Percentiles rank a stretch among this genome's conserved stretches.
These are phyloP conservation scores for Leptodactylus fallax DNA, from an alignment of 2,797 vertebrate species.

Conservation along the genomic window DNA sequence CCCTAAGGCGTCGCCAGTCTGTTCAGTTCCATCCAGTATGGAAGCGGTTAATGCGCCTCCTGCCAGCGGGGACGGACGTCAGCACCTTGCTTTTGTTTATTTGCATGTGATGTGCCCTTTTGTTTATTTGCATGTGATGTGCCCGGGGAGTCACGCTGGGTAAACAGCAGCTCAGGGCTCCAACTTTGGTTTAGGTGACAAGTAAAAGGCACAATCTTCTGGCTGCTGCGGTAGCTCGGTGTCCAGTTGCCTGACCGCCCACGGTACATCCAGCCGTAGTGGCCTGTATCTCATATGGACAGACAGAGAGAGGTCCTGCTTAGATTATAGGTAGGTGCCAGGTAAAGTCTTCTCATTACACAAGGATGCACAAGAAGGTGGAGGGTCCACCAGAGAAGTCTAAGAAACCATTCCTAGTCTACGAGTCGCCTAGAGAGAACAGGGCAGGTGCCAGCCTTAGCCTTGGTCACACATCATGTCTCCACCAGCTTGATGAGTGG, in stretches of 20 bases:
- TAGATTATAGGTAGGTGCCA: background rate
- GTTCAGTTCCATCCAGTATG: background rate
- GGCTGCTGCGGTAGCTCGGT: background rate
- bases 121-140: no score
- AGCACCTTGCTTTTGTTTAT: background rate
- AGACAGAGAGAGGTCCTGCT: background rate
- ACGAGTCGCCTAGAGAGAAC: background rate
- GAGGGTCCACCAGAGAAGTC: background rate
- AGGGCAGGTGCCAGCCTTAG: background rate
- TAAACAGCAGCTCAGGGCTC: background rate
- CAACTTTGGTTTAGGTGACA: constrained; percentile 17
- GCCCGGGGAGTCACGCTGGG: background rate
- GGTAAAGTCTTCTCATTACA: background rate
- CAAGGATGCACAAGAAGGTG: background rate
- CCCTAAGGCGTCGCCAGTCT: background rate
- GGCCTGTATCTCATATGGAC: background rate
- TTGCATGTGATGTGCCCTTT: no score
- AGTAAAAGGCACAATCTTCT: constrained; percentile 6
- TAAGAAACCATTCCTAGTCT: background rate
- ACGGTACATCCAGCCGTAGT: background rate
- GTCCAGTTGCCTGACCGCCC: background rate
- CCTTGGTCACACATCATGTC: constrained; percentile 72
- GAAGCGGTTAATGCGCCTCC: background rate
- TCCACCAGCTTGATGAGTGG: constrained; percentile 95
- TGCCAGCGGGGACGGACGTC: background rate